Evolutionary conservation across 2,888 invertebrate genomes (phyloP).

Genomic region (Watsonalla binaria): DNA sequence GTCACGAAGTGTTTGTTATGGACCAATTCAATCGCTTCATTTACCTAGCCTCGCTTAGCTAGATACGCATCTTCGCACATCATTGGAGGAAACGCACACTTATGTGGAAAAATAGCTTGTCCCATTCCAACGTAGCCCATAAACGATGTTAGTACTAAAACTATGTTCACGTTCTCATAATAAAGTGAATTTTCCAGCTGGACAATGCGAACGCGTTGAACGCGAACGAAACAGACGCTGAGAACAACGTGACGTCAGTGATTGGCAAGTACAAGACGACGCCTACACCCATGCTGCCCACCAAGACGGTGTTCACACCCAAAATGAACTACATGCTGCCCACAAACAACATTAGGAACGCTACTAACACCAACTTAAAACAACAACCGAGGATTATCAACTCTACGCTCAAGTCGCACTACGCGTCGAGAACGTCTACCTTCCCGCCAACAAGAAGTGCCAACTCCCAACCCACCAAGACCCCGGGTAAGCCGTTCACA

Average conservation of each 20-base stretch:
- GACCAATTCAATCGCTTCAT: no score
- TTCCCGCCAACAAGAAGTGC: constrained; percentile 71
- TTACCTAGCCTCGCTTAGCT: no score
- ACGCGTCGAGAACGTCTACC: constrained; percentile 64
- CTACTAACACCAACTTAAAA: constrained; percentile 63
- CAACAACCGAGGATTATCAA: constrained; percentile 53
- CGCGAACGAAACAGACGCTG: constrained; percentile 63
- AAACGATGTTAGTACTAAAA: no score
- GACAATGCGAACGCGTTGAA: constrained; percentile 61
- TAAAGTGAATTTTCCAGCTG: constrained; percentile 35
- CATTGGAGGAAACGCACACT: no score
- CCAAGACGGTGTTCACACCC: constrained; percentile 61
- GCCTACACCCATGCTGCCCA: constrained; percentile 63
- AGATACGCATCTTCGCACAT: no score
- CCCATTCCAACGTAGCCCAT: no score
- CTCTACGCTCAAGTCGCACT: constrained; percentile 52
- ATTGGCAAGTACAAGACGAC: constrained; percentile 71
- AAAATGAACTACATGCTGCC: constrained; percentile 72
- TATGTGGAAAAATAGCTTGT: no score
- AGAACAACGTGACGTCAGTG: constrained; percentile 67
- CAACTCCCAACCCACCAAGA: constrained; percentile 54
- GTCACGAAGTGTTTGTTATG: no score
- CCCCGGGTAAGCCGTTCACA: constrained; percentile 54
- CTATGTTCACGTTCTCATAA: no score
- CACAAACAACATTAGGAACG: constrained; percentile 64